Conservation (phyloP, 2,113 vertebrate genomes). For the Ptilorrhoa leucosticta region DNA sequence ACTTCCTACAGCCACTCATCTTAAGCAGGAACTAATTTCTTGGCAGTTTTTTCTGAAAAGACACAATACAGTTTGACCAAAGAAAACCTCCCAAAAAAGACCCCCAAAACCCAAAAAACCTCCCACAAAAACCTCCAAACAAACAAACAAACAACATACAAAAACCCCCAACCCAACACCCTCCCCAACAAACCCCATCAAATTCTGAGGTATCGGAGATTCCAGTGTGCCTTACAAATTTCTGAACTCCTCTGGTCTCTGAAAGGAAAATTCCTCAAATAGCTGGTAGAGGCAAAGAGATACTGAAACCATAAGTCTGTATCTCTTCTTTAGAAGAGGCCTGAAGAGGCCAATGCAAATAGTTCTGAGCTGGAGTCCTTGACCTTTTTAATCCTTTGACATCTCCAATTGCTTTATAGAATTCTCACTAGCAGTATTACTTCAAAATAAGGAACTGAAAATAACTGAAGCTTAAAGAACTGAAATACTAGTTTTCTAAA, state of each 20-base stretch:
- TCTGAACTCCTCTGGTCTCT: neutral
- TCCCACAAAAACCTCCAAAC: neutral
- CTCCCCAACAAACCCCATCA: neutral
- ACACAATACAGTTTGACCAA: neutral
- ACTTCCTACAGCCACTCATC: constrained; percentile 83
- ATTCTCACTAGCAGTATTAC: neutral
- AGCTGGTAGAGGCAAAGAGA: neutral
- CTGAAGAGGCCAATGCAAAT: neutral
- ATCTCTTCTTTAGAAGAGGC: neutral
- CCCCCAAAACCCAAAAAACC: fast-evolving
- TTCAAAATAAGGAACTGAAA: neutral
- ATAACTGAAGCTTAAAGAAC: neutral
- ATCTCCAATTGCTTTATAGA: neutral
- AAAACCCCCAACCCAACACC: fast-evolving
- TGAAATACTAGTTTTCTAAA: neutral
- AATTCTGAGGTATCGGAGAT: constrained; percentile 44
- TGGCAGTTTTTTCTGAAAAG: neutral
- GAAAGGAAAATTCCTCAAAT: constrained; percentile 34
- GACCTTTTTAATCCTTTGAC: neutral
- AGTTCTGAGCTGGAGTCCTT: neutral
- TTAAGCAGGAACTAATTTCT: constrained; percentile 51
- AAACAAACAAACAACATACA: neutral
- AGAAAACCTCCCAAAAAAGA: neutral
- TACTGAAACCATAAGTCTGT: neutral
- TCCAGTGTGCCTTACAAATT: neutral